phyloP scores from a whole-genome alignment of 2,113 vertebrate species.

The Passer montanus region DNA sequence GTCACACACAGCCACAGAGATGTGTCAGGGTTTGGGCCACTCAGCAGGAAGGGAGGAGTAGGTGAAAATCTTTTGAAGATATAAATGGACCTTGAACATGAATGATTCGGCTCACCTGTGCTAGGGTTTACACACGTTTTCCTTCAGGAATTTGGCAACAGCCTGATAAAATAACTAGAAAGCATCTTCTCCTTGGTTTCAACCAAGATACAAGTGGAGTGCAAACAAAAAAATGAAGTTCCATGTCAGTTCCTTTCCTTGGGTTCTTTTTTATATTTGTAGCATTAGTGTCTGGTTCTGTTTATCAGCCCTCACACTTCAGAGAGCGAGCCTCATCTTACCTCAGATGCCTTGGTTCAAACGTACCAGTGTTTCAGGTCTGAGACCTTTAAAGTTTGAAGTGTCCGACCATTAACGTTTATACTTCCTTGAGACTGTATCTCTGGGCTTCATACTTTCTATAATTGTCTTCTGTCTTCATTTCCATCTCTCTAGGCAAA shows the following conservation, averaged over 20 bases:
- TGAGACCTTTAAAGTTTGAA: not conserved
- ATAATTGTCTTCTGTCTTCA: not conserved
- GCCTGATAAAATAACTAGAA: not conserved
- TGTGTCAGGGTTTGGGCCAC: not conserved
- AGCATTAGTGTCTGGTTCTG: not conserved
- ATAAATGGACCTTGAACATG: not conserved
- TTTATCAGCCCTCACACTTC: not conserved
- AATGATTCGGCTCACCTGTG: not conserved
- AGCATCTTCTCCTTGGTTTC: not conserved
- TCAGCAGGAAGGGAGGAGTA: not conserved
- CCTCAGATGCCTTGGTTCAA: not conserved
- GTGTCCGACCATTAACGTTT: not conserved
- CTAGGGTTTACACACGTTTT: not conserved
- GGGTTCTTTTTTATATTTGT: not conserved
- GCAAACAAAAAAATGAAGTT: not conserved
- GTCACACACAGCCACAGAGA: not conserved
- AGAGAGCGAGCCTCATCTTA: not conserved
- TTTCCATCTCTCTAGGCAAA: not conserved
- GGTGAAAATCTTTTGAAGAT: not conserved
- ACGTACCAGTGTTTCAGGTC: not conserved
- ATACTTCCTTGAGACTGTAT: not conserved
- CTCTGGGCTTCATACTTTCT: not conserved
- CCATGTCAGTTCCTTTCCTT: not conserved
- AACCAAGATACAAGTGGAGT: not conserved
- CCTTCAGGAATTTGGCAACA: not conserved